Conservation (phyloP, 1,140 invertebrate species). For the Polyergus mexicanus region DNA sequence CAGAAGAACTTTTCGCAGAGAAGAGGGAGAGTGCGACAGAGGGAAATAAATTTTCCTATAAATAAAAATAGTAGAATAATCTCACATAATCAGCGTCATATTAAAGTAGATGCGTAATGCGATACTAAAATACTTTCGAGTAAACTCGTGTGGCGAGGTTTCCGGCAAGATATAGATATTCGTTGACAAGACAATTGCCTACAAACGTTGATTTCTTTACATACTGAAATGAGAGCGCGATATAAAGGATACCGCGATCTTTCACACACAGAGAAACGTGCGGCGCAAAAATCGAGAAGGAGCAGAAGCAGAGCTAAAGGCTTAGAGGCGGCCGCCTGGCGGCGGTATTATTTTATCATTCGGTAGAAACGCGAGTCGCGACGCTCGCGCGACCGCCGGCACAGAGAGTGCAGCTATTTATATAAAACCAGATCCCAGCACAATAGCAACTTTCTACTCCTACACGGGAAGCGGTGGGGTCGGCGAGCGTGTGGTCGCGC, state of each 20-base stretch:
- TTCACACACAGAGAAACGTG: not conserved
- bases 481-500: slow-evolving; percentile 49
- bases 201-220: not conserved
- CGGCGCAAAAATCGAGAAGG: slow-evolving; percentile 20
- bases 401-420: slow-evolving; percentile 77
- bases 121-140: slow-evolving; percentile 4
- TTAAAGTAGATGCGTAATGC: not conserved
- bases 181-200: not conserved
- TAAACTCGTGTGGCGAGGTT: not conserved
- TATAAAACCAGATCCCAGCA: slow-evolving; percentile 81
- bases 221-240: slow-evolving; percentile 10
- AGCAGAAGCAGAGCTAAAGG: not conserved
- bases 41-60: not conserved
- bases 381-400: slow-evolving; percentile 48
- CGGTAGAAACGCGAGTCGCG: slow-evolving; percentile 63
- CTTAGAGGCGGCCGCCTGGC: not conserved
- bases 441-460: slow-evolving; percentile 83
- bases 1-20: not conserved
- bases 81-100: not conserved
- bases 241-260: not conserved
- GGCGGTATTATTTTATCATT: slow-evolving; percentile 65
- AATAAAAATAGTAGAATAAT: not conserved
- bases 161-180: not conserved
- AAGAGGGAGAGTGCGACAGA: not conserved
- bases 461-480: slow-evolving; percentile 76